Conservation (phyloP, 2,888 invertebrate species). For the Spodoptera littoralis region DNA sequence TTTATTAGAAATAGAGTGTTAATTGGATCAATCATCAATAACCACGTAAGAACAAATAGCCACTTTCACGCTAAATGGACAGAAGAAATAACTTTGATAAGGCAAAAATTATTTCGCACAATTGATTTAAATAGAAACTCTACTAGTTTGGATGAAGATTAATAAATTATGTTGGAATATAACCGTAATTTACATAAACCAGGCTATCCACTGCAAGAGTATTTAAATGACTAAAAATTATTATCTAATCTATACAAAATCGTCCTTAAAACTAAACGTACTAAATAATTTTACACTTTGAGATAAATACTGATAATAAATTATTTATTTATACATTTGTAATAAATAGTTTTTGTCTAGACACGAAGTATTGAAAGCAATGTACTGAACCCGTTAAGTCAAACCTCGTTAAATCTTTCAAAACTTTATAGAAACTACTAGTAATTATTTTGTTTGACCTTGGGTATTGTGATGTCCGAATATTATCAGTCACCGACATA, state of each 20-base stretch:
- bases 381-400: too few species aligned
- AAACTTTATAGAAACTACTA: too few species aligned
- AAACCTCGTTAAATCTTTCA: too few species aligned
- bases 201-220: slow-evolving; percentile 18
- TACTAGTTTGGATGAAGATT: neutral
- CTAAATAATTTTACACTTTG: neutral
- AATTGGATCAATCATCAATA: too few species aligned
- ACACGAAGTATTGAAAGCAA: neutral
- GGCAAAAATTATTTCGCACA: too few species aligned
- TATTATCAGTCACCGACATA: too few species aligned
- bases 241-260: neutral
- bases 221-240: slow-evolving; percentile 2
- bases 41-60: too few species aligned
- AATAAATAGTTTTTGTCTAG: neutral
- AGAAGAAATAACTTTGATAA: too few species aligned
- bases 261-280: neutral
- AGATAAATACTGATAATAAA: neutral
- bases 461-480: too few species aligned
- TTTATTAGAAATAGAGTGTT: neutral
- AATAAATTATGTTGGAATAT: slow-evolving; percentile 3
- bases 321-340: neutral
- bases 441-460: too few species aligned
- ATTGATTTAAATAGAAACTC: too few species aligned
- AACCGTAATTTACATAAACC: neutral
- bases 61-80: too few species aligned